These are phyloP conservation scores for Lithophane ornitopus DNA, from an alignment of 2,888 invertebrate species.

Conservation along the genomic window DNA sequence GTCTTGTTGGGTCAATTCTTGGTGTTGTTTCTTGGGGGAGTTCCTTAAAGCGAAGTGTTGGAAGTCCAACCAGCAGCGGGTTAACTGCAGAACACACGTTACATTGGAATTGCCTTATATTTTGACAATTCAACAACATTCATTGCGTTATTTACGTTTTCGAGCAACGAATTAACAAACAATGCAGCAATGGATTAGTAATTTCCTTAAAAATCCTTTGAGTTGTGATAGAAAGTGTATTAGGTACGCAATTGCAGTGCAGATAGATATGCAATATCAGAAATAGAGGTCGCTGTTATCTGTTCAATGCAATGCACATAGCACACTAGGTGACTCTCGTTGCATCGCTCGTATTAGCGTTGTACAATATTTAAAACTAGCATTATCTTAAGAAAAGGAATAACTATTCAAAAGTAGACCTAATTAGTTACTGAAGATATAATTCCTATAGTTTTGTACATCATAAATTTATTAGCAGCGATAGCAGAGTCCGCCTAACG, in stretches of 20 bases:
- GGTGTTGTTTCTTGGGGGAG: too few relatives aligned
- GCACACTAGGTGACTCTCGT: too few relatives aligned
- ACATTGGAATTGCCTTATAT: not conserved
- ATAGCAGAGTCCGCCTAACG: slow-evolving; percentile 56
- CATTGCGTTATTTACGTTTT: not conserved
- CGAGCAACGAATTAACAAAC: not conserved
- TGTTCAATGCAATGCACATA: not conserved
- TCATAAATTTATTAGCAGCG: slow-evolving; percentile 52
- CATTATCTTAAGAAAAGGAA: slow-evolving; percentile 7
- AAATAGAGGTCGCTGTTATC: not conserved
- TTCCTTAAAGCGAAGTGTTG: not conserved
- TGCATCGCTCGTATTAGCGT: not conserved
- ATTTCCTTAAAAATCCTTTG: not conserved
- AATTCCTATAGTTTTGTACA: slow-evolving; percentile 45
- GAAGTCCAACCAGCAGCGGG: not conserved
- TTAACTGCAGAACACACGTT: not conserved
- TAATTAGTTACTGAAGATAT: slow-evolving; percentile 35
- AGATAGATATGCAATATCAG: not conserved
- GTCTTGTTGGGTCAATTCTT: too few relatives aligned
- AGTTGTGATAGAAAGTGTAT: not conserved
- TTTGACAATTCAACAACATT: not conserved
- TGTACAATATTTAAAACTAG: too few relatives aligned
- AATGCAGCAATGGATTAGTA: not conserved
- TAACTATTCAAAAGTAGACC: slow-evolving; percentile 11
- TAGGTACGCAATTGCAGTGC: too few relatives aligned